Conservation (phyloP, 2,888 invertebrate species). For the Rhogogaster chlorosoma region DNA sequence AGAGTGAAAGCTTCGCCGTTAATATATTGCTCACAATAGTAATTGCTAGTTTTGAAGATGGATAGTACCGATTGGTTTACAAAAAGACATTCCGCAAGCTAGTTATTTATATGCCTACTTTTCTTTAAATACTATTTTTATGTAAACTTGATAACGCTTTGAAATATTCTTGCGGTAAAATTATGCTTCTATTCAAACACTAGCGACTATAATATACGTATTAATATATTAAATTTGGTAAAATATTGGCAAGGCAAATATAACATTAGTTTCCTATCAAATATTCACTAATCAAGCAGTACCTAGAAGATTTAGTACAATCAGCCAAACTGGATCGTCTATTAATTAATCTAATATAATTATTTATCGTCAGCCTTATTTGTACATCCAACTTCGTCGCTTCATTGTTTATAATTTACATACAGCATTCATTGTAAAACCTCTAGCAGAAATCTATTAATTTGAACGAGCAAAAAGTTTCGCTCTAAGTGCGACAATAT, state of each 20-base stretch:
- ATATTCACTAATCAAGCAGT: slow-evolving; percentile 27
- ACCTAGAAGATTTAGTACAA: slow-evolving; percentile 27
- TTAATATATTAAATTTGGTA: slow-evolving; percentile 27
- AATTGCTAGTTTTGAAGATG: slow-evolving; percentile 30
- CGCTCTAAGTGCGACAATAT: background rate
- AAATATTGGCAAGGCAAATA: slow-evolving; percentile 39
- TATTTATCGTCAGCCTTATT: slow-evolving; percentile 39
- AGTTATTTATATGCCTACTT: background rate
- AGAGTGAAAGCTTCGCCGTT: background rate
- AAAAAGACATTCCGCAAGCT: slow-evolving; percentile 27
- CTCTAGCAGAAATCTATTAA: slow-evolving; percentile 29
- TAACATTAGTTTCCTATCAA: slow-evolving; percentile 10
- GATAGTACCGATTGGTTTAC: slow-evolving; percentile 46
- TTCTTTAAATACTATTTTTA: background rate
- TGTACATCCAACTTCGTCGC: slow-evolving; percentile 19
- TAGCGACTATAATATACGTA: slow-evolving; percentile 8
- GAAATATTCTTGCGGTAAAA: background rate
- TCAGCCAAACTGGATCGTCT: slow-evolving; percentile 10
- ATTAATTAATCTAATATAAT: slow-evolving; percentile 24
- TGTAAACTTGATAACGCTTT: slow-evolving; percentile 20
- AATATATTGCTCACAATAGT: slow-evolving; percentile 36
- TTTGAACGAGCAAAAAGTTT: background rate
- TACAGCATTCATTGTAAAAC: slow-evolving; percentile 34
- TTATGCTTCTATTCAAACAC: slow-evolving; percentile 5
- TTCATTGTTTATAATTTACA: slow-evolving; percentile 1